These are phyloP conservation scores for Ahaetulla prasina DNA, from an alignment of 2,113 vertebrate species.

Conservation along the genomic window DNA sequence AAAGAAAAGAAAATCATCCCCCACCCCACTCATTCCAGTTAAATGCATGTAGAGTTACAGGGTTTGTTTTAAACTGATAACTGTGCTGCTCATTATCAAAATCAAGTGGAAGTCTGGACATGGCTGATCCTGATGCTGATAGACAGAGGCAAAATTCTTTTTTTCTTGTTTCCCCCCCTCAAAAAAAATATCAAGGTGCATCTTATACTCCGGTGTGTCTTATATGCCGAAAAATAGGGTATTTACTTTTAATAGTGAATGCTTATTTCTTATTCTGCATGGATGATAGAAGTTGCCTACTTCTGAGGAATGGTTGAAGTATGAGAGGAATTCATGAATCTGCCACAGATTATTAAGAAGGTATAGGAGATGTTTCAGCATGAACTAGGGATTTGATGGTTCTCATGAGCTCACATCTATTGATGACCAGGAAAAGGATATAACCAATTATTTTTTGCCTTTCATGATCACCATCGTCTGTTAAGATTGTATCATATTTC, in stretches of 20 bases:
- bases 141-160: no score
- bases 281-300: background rate
- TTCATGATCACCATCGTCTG: background rate
- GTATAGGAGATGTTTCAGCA: background rate
- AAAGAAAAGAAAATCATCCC: no score
- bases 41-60: no score
- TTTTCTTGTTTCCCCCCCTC: no score
- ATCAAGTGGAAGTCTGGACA: no score
- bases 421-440: background rate
- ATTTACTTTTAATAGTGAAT: background rate
- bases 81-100: no score
- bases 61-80: no score
- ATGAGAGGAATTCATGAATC: background rate
- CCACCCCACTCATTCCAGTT: no score
- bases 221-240: no score
- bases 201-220: no score
- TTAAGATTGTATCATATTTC: background rate
- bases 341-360: background rate
- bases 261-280: background rate
- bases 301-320: background rate
- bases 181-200: no score
- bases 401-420: background rate
- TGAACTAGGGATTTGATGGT: background rate
- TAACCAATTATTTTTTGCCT: background rate
- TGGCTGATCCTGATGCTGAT: no score